Conservation (phyloP, 2,888 invertebrate genomes). For the Sialis fuliginosa region DNA sequence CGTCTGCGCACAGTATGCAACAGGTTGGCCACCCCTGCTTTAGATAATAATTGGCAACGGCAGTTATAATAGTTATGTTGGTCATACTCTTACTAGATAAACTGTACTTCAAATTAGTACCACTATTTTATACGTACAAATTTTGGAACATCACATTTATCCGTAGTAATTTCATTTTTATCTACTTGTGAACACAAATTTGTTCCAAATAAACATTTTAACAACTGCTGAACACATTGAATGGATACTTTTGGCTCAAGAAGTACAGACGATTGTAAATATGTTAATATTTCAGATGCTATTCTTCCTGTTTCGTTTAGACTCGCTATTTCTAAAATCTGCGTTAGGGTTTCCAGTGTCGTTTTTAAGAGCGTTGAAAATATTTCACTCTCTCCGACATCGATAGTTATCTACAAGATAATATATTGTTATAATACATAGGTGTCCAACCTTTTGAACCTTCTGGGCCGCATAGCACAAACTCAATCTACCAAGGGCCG, state of each 20-base stretch:
- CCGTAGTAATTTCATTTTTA: constrained; percentile 16
- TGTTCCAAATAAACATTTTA: constrained; percentile 59
- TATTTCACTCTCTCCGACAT: constrained; percentile 55
- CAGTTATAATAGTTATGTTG: no score
- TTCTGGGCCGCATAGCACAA: no score
- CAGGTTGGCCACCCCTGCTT: no score
- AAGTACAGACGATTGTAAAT: constrained; percentile 51
- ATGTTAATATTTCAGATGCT: constrained; percentile 64
- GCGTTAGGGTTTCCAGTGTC: constrained; percentile 44
- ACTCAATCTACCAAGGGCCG: no score
- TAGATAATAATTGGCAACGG: no score
- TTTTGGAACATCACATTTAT: neutral
- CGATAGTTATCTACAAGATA: constrained; percentile 50
- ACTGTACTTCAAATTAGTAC: no score
- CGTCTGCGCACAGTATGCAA: no score
- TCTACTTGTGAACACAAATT: constrained; percentile 38
- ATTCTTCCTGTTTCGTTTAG: constrained; percentile 51
- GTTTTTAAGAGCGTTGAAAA: constrained; percentile 49
- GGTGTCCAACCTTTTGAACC: no score
- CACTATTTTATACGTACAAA: neutral
- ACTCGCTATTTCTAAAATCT: constrained; percentile 50
- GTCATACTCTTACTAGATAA: no score
- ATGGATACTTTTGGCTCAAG: constrained; percentile 52
- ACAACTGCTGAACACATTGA: constrained; percentile 56
- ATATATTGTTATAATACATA: neutral